Percentiles rank a stretch among this genome's conserved stretches.
Conservation (phyloP, 2,888 invertebrate species). For the Tipula vernalis region DNA sequence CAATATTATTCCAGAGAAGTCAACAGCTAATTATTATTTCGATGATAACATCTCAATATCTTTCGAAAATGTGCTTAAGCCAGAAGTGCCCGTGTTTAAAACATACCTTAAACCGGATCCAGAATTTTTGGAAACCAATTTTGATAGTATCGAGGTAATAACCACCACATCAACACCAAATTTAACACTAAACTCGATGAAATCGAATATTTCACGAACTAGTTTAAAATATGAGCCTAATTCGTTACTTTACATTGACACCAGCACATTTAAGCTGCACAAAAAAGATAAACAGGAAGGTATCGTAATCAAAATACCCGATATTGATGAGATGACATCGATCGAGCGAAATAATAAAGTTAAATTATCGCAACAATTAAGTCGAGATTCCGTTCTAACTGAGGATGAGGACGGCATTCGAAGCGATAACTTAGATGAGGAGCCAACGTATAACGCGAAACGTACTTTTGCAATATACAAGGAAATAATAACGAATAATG, state of each 20-base stretch:
- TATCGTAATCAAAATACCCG: conserved; percentile 21
- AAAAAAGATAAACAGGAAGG: conserved; percentile 16
- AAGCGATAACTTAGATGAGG: conserved; percentile 9
- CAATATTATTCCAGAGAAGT: background rate
- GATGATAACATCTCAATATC: background rate
- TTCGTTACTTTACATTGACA: background rate
- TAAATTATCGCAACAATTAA: conserved; percentile 7
- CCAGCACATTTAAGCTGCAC: conserved; percentile 9
- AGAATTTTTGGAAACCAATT: conserved; percentile 21
- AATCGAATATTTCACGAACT: conserved; percentile 20
- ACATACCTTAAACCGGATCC: conserved; percentile 19
- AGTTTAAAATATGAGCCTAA: conserved; percentile 20
- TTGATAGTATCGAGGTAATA: conserved; percentile 18
- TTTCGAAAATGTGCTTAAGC: background rate
- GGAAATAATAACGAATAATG: conserved; percentile 19
- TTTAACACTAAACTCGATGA: conserved; percentile 14
- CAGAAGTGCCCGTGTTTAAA: conserved; percentile 17
- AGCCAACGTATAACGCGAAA: conserved; percentile 20
- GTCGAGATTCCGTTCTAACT: conserved; percentile 16
- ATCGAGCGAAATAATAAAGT: background rate
- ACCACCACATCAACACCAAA: conserved; percentile 8
- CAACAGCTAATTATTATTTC: background rate
- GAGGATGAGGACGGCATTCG: conserved; percentile 12
- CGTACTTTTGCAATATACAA: conserved; percentile 22
- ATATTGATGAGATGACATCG: background rate